phyloP scores from a whole-genome alignment of 1,140 invertebrate genomes.

The Heliconius eleuchia region DNA sequence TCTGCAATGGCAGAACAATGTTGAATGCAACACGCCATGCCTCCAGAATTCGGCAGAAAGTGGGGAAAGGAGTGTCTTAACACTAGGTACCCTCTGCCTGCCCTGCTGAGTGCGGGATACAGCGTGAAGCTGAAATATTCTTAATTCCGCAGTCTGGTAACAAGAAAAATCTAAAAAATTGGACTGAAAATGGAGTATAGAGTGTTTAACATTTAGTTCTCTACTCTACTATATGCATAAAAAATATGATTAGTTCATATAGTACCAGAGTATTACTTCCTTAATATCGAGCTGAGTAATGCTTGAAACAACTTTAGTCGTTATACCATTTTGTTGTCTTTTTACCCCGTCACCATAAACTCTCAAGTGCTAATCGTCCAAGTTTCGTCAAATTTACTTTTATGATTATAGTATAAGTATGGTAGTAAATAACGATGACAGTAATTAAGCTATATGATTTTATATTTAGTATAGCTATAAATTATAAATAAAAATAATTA shows the following conservation, averaged over 20 bases:
- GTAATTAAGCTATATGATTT: not conserved
- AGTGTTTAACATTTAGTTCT: too few species aligned
- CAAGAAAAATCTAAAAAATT: too few species aligned
- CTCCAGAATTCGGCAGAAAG: too few species aligned
- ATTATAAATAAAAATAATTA: too few species aligned
- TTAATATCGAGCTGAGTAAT: conserved; percentile 2
- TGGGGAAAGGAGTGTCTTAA: too few species aligned
- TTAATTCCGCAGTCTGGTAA: too few species aligned
- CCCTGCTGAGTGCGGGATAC: too few species aligned
- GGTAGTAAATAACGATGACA: not conserved
- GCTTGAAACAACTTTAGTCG: not conserved
- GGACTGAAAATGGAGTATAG: too few species aligned
- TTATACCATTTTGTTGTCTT: conserved; percentile 11
- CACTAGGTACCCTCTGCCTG: too few species aligned
- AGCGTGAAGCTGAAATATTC: too few species aligned
- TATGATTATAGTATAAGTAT: not conserved
- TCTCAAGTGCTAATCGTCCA: conserved; percentile 1
- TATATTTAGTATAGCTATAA: not conserved
- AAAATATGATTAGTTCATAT: too few species aligned
- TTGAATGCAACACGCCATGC: not conserved
- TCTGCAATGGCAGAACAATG: too few species aligned
- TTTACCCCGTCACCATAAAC: conserved; percentile 4
- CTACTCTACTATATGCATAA: not conserved
- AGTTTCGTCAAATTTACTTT: not conserved
- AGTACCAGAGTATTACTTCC: not conserved